Evolutionary conservation across 1,140 invertebrate species (phyloP).

Genomic region (Drosophila sproati): DNA sequence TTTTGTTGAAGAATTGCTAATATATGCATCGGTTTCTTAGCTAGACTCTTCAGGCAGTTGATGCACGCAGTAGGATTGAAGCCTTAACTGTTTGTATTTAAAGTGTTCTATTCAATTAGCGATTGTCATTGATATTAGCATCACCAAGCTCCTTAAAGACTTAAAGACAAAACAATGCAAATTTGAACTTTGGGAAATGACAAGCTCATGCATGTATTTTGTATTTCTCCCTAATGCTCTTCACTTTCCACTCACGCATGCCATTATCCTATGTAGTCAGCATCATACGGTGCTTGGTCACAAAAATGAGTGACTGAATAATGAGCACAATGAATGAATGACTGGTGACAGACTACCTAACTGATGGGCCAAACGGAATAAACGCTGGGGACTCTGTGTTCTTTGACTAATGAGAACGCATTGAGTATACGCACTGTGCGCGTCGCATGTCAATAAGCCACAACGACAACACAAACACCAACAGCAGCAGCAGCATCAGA

Average conservation of each 20-base stretch:
- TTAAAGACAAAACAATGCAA: background rate
- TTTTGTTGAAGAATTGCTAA: background rate
- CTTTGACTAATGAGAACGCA: constrained; percentile 56
- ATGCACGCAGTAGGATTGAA: too few species aligned
- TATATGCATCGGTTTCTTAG: too few species aligned
- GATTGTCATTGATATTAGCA: too few species aligned
- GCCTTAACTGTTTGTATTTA: too few species aligned
- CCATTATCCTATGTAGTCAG: background rate
- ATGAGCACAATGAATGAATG: constrained; percentile 16
- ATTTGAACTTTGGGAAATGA: background rate
- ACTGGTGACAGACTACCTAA: constrained; percentile 20
- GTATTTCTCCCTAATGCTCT: background rate
- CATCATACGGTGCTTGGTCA: background rate
- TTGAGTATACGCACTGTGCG: constrained; percentile 46
- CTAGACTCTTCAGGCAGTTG: too few species aligned
- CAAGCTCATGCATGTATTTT: background rate
- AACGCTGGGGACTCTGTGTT: constrained; percentile 15
- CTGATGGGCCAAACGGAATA: constrained; percentile 16
- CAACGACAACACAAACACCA: constrained; percentile 30
- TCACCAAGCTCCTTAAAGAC: too few species aligned
- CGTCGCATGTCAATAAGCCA: constrained; percentile 29
- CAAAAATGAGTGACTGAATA: constrained; percentile 45
- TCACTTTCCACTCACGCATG: background rate
- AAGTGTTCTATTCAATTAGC: too few species aligned
- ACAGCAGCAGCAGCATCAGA: constrained; percentile 11